These are phyloP conservation scores for Balaenoptera acutorostrata DNA, from an alignment of 2,113 vertebrate species.

Conservation along the genomic window DNA sequence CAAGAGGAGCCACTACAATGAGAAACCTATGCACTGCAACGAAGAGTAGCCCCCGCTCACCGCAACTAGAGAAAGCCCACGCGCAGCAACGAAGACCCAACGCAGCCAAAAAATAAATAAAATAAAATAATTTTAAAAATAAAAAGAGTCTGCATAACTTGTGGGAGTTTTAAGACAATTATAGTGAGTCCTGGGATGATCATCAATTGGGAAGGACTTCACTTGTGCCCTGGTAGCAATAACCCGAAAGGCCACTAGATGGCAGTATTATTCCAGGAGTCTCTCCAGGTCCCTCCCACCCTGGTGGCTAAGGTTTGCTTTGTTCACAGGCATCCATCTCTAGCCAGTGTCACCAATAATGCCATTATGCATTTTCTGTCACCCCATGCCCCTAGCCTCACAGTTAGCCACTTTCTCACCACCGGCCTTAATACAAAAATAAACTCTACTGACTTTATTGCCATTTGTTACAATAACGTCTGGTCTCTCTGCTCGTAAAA, in stretches of 20 bases:
- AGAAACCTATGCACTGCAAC: too few relatives aligned
- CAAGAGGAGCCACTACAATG: too few relatives aligned
- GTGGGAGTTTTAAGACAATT: background rate
- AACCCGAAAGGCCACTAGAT: background rate
- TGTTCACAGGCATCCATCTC: background rate
- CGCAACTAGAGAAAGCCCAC: too few relatives aligned
- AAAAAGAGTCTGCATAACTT: background rate
- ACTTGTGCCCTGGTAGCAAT: background rate
- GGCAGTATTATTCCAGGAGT: background rate
- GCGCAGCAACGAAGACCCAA: too few relatives aligned
- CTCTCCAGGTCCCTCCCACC: background rate
- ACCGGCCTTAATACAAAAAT: background rate
- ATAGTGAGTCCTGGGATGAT: background rate
- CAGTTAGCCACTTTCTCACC: background rate
- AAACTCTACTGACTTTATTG: background rate
- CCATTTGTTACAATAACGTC: background rate
- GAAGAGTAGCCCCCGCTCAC: too few relatives aligned
- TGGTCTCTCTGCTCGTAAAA: background rate
- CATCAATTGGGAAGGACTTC: background rate
- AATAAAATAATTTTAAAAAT: too few relatives aligned
- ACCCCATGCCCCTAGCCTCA: background rate
- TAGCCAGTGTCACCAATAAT: background rate
- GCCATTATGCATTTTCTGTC: background rate
- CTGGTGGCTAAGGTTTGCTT: rapidly evolving
- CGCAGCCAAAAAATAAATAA: too few relatives aligned